Conservation (phyloP, 2,888 invertebrate genomes). For the Leistus spinibarbis region DNA sequence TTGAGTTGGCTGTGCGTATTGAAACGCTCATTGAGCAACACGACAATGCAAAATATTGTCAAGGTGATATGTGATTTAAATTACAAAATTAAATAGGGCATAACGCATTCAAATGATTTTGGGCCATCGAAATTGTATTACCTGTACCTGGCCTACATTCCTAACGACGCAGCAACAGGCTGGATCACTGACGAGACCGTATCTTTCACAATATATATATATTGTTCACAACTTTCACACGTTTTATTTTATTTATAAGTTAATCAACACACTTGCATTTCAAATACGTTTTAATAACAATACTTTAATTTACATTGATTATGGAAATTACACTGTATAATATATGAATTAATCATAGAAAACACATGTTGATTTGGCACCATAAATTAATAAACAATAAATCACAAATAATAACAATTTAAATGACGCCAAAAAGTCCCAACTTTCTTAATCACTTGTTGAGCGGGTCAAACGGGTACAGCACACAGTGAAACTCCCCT, state of each 20-base stretch:
- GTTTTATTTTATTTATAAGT: background rate
- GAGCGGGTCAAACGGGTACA: conserved; percentile 4
- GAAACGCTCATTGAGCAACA: conserved; percentile 3
- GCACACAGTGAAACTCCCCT: background rate
- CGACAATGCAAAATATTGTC: conserved; percentile 1
- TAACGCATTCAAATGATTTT: conserved; percentile 11
- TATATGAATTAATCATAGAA: conserved; percentile 6
- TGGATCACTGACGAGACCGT: conserved; percentile 8
- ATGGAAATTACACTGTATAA: background rate
- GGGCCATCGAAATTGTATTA: conserved; percentile 5
- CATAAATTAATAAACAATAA: conserved; percentile 10
- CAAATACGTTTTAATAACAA: background rate
- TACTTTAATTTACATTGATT: conserved; percentile 7
- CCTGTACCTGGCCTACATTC: conserved; percentile 28
- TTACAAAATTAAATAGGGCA: background rate
- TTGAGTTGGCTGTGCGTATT: conserved; percentile 7
- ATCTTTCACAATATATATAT: conserved; percentile 14
- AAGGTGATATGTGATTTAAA: background rate
- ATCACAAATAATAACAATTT: conserved; percentile 21
- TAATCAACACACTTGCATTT: conserved; percentile 4
- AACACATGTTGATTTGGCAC: background rate
- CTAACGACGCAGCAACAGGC: conserved; percentile 21
- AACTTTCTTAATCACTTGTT: conserved; percentile 4
- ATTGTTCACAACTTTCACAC: conserved; percentile 15
- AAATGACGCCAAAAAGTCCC: conserved; percentile 19